Percentiles rank a stretch among this genome's conserved stretches.
Evolutionary conservation across 30 jellyfish, hydroid and myxozoan species (phyloP).

Genomic region (Mastigias papua): DNA sequence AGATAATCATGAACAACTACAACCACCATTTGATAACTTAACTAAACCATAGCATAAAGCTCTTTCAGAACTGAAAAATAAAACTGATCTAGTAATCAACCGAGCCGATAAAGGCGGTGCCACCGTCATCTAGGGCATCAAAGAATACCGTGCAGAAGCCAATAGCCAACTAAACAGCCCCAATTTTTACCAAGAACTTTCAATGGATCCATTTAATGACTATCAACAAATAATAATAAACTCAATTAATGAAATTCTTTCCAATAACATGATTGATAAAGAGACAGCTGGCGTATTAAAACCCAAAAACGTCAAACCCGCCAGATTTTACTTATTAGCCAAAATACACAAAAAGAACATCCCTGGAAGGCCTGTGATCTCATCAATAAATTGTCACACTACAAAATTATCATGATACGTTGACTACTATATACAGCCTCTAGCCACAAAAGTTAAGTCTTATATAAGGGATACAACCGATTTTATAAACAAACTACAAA

Average conservation of each 20-base stretch:
- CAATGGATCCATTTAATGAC: background rate
- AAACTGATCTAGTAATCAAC: background rate
- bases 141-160: background rate
- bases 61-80: background rate
- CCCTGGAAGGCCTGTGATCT: conserved; percentile 51
- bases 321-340: conserved; percentile 41
- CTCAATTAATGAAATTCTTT: background rate
- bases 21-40: background rate
- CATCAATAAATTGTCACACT: conserved; percentile 10
- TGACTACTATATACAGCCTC: conserved; percentile 24
- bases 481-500: conserved; percentile 12
- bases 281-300: background rate
- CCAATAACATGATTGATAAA: background rate
- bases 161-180: background rate
- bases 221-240: background rate
- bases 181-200: background rate
- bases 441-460: conserved; percentile 2
- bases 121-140: background rate
- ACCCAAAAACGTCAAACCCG: background rate
- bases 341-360: conserved; percentile 19
- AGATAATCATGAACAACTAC: background rate
- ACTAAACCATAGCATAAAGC: background rate
- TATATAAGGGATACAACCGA: conserved; percentile 48
- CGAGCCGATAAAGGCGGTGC: background rate
- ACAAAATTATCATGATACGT: background rate